Base-by-base conservation (phyloP, 1,140 invertebrate genomes). In the Brachionus paranguensis region DNA sequence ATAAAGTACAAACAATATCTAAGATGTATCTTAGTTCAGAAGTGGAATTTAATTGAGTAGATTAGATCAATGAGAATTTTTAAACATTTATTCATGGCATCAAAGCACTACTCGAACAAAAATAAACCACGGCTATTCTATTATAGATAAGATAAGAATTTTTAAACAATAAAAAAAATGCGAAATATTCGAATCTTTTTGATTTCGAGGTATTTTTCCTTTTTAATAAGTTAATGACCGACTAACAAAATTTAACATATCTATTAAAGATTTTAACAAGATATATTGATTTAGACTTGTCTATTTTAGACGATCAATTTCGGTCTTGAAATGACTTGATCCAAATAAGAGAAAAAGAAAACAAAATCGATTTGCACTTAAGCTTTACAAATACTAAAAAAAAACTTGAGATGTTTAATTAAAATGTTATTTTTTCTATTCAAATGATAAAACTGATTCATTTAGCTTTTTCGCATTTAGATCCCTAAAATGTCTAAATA, bases 361-460 rank as follows among this genome's bases (percentile, higher is more conserved):
- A 68, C 27, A 68, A 68, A 41, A 72, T 43, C 33, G 68, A 72
- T 72, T 72, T 72, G 41, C 68, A 72, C 68, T 72, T 72, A 72
- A 20, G 37, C 68, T 72, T 72, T 43, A 17, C 37, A 72, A 72
- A 72, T 41, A 41, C 12, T 72, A 41, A 43, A 43, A 41, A 68
- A 68, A 68, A 72, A 72, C 29, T 72, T 72, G 68, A 72, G 68
- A 72, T 72, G 68, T 72, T 72, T 72, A 72, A 72, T 72, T 72
- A 72, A 72, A 72, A 72, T 72, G 68, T 72, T 72, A 72, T 43
- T 72, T 41, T 41, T 41, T 37, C 41, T 43, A 43, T 41, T 41
- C 17, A 72, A 72, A 72, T 72, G 68, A 72, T 72, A 72, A 72
- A 43, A 43, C 33, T 72, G n/a, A 17, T 72, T 17, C n/a, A 43